Percentiles rank a stretch among this genome's conserved stretches.
Conservation (phyloP, 2,113 vertebrate genomes). For the Centropus unirufus region DNA sequence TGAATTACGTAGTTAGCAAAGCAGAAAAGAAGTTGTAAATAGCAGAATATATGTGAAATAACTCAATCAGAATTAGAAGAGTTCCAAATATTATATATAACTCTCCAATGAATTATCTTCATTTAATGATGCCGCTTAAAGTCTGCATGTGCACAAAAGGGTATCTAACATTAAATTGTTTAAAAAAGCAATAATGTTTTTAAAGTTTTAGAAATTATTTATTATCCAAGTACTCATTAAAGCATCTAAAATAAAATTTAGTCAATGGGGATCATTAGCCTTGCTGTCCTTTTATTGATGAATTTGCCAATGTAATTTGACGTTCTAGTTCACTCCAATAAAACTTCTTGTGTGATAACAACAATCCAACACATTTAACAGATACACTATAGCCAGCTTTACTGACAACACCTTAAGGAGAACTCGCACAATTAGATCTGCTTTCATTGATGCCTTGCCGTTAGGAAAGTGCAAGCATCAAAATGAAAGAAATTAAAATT, state of each 20-base stretch:
- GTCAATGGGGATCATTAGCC: neutral
- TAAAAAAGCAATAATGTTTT: neutral
- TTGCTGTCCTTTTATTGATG: neutral
- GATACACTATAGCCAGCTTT: neutral
- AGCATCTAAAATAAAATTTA: neutral
- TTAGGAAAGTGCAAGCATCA: neutral
- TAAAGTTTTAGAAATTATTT: neutral
- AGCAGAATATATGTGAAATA: neutral
- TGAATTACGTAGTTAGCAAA: neutral
- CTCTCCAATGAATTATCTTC: neutral
- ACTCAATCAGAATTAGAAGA: neutral
- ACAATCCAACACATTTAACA: neutral
- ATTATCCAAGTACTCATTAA: neutral
- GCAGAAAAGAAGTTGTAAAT: neutral
- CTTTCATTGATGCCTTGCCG: neutral
- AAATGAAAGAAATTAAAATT: neutral
- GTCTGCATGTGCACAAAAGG: neutral
- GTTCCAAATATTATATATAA: neutral
- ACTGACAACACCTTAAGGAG: neutral
- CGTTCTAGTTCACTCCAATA: neutral
- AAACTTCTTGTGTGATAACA: neutral
- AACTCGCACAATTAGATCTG: neutral
- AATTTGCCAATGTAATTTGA: neutral
- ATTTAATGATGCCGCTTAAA: neutral
- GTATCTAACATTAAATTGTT: neutral